Conservation (phyloP, 2,888 invertebrate genomes). For the Athripsodes cinereus region DNA sequence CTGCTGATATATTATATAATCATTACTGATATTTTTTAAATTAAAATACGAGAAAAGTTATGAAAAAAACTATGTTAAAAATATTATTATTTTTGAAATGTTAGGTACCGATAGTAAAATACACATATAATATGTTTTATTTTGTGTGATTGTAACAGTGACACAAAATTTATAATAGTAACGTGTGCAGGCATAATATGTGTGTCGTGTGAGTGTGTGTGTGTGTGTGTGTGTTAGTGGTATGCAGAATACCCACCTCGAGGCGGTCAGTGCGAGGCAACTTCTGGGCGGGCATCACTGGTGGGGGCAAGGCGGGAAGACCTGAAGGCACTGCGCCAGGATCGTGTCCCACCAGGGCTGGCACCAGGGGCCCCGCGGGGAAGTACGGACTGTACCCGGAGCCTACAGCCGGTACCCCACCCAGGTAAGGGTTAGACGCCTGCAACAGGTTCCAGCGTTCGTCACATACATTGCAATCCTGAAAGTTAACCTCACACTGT, state of each 20-base stretch:
- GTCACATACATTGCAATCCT: slow-evolving; percentile 20
- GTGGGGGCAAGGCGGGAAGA: slow-evolving; percentile 42
- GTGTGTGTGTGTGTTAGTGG: not conserved
- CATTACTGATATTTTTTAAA: too few relatives aligned
- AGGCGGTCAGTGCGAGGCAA: slow-evolving; percentile 91
- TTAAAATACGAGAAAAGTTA: too few relatives aligned
- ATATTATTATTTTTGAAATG: too few relatives aligned
- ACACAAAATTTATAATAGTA: too few relatives aligned
- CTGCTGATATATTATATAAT: too few relatives aligned
- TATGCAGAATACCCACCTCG: slow-evolving; percentile 67
- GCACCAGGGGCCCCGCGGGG: slow-evolving; percentile 83
- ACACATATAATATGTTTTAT: too few relatives aligned
- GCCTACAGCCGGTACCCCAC: slow-evolving; percentile 83
- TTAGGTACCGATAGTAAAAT: too few relatives aligned
- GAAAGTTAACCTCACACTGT: slow-evolving; percentile 24
- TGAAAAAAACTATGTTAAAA: too few relatives aligned
- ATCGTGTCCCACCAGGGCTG: slow-evolving; percentile 84
- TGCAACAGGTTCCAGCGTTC: slow-evolving; percentile 39
- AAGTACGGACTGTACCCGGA: slow-evolving; percentile 90
- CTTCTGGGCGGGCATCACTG: slow-evolving; percentile 70
- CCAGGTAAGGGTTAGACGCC: slow-evolving; percentile 89
- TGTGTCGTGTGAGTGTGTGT: not conserved
- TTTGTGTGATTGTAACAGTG: too few relatives aligned
- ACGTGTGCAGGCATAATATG: not conserved
- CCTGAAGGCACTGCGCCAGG: slow-evolving; percentile 62